Evolutionary conservation across 1,140 invertebrate species (phyloP), one percentile per base, ranked within the genome.

Genomic region (Aethina tumida): DNA sequence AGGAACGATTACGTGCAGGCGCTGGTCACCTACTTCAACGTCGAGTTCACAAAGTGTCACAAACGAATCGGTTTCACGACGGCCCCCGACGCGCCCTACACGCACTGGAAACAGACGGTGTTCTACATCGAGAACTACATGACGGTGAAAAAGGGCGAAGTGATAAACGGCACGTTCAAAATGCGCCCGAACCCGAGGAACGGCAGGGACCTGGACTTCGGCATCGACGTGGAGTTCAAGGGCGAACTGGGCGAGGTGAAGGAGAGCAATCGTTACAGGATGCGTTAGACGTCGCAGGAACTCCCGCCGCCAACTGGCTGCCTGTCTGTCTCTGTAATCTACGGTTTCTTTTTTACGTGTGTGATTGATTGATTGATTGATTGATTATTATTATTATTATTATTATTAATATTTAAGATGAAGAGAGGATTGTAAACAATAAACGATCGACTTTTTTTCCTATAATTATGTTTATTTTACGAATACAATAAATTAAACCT

Each of bases 81-180:
- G 45, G 90, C 91, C 1, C 97, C 97, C 0, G 94, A 98, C 57
- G 83, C 89, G 3, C 84, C 84, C 4, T 98, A 99, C 61, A 99
- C 97, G 3, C 95, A 99, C 59, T 99, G 96, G 96, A 99, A 99
- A 65, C 96, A 99, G 65, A 99, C 96, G 1, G 94, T 99, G 4
- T 99, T 99, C 63, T 99, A 99, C 62, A 81, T 99, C 49, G 85
- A 97, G 53, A 87, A 97, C 41, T 93, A 95, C 52, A 77, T 97
- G 69, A 93, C 92, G 5, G 89, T 94, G 2, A 94, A 94, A 56
- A 91, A 89, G 50, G 79, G 84, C 12, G 96, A 99, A 63, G 88
- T 94, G 60, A 83, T 99, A 26, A 79, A 73, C 27, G 95, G 97
- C 13, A 76, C 73, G 3, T 96, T 99, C 62, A 75, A 78, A 21